These are phyloP conservation scores for Oriolus oriolus DNA, from an alignment of 2,113 vertebrate genomes.

Conservation along the genomic window DNA sequence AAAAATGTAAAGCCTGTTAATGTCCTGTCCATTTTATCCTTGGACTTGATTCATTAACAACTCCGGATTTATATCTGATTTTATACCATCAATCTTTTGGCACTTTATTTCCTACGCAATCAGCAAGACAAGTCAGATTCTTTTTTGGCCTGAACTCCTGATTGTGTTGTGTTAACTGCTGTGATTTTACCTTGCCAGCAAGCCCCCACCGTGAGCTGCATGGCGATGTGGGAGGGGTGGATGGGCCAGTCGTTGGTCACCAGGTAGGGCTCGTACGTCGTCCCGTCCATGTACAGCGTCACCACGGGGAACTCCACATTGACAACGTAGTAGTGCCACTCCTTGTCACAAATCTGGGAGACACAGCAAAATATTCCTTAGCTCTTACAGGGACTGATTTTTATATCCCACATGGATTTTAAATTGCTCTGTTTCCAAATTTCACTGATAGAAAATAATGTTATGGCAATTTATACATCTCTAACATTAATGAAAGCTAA, in stretches of 20 bases:
- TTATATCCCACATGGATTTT: rapidly evolving
- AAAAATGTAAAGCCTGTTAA: background rate
- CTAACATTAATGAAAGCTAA: background rate
- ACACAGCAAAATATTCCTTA: background rate
- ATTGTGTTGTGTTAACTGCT: background rate
- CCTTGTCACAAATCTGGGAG: conserved; percentile 94
- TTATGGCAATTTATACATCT: background rate
- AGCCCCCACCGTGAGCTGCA: conserved; percentile 94
- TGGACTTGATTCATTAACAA: background rate
- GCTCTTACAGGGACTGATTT: background rate
- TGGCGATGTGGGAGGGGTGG: conserved; percentile 93
- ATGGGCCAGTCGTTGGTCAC: conserved; percentile 99
- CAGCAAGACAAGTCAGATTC: rapidly evolving
- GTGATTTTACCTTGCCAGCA: conserved; percentile 92
- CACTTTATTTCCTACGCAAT: background rate
- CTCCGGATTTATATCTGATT: background rate
- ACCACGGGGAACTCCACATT: conserved; percentile 94
- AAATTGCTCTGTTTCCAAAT: background rate
- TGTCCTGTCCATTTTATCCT: background rate
- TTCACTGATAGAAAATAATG: background rate
- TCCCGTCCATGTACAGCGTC: conserved; percentile 91
- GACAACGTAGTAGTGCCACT: conserved; percentile 98
- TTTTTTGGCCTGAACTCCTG: background rate
- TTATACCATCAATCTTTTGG: background rate
- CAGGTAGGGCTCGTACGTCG: conserved; percentile 93